Base-by-base conservation (phyloP, 1,140 invertebrate genomes). In the Euwallacea fornicatus region DNA sequence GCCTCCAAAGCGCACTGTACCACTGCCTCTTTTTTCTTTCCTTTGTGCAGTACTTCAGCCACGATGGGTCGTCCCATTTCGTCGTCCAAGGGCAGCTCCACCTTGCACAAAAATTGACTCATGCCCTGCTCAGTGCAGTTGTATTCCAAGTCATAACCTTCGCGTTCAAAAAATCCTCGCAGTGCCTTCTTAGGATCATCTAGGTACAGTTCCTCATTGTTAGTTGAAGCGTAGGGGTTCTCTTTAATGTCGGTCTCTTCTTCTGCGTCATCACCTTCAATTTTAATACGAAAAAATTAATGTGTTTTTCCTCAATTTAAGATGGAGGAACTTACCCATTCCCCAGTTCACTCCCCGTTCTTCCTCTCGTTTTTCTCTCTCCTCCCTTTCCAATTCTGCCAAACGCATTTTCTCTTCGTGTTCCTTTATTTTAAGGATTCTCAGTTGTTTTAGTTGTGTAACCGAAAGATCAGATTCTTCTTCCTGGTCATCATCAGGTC, bases 101-200 rank as follows among this genome's bases (percentile, higher is more conserved):
- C 86, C 65, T 88, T 86, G 75, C 72, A 94, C 10, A 87, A 75
- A 83, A 93, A 96, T 76, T 93, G 91, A 6, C 91, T 92, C 44
- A 87, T 83, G 68, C 74, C 91, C 77, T 91, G 89, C 79, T 97
- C 94, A 71, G 92, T 89, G 42, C 91, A 91, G 74, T 94, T 86
- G 80, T 97, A 97, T 63, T 90, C 89, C 33, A 98, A 84, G 68
- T 92, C 89, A 44, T 90, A 86, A 0, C 96, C 97, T 84, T 99
- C 97, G 69, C 96, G 85, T 82, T 98, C 97, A 82, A 97, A 98
- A 87, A 95, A 99, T 0, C 94, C 93, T 74, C 93, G 84, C 6
- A 99, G 81, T 2, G 95, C 95, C 82, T 97, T 97, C 82, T 98
- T 98, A 0, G 97, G 97, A 84, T 99, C 96, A 64, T 95, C 90